These are phyloP conservation scores for Carcharodon carcharias DNA, from an alignment of 2,797 vertebrate genomes.

Conservation along the genomic window DNA sequence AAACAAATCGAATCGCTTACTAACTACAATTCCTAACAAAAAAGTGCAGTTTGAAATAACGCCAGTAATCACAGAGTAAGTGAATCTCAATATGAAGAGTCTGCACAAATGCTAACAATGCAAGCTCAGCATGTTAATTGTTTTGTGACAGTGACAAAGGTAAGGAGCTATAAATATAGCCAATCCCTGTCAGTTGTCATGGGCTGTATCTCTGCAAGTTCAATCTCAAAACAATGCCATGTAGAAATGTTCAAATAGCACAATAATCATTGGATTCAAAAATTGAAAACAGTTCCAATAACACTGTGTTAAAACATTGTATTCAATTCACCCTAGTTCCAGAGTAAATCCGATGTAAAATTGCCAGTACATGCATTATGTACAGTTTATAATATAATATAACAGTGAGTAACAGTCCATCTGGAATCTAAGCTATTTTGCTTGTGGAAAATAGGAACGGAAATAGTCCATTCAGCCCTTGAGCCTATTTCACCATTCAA, in stretches of 20 bases:
- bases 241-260: not conserved
- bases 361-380: not conserved
- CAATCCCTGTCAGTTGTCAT: constrained; percentile 12
- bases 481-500: not conserved
- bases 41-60: constrained; percentile 24
- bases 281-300: not conserved
- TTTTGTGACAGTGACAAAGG: not conserved
- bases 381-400: not conserved
- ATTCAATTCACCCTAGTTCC: not conserved
- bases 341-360: not conserved
- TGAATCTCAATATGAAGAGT: constrained; percentile 30
- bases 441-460: not conserved
- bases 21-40: not conserved
- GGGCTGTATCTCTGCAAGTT: not conserved
- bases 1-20: not conserved
- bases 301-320: not conserved
- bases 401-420: not conserved
- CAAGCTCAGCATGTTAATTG: constrained; percentile 29
- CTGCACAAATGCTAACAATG: constrained; percentile 15
- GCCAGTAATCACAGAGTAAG: constrained; percentile 5
- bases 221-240: not conserved
- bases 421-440: not conserved
- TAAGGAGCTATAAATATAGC: constrained; percentile 17
- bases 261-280: not conserved
- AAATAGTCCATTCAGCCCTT: not conserved